Percentiles rank a stretch among this genome's conserved stretches.
phyloP scores from a whole-genome alignment of 2,113 vertebrate genomes.

The Menura novaehollandiae region DNA sequence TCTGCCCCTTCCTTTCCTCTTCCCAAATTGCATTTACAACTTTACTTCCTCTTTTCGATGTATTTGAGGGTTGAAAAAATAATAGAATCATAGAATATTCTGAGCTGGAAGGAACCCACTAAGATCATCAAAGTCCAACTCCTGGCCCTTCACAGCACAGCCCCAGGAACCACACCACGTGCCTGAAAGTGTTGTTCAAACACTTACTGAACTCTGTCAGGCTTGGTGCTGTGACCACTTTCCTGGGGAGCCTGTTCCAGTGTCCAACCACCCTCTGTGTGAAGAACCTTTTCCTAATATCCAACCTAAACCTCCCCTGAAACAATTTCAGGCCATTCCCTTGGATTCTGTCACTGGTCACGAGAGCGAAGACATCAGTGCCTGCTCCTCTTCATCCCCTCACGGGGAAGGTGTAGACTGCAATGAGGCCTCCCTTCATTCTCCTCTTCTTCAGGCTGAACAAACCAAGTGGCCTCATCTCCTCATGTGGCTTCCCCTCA shows the following conservation, averaged over 20 bases:
- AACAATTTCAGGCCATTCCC: background rate
- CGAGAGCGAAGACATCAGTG: background rate
- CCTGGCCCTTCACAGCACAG: background rate
- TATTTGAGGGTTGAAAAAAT: background rate
- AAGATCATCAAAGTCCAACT: background rate
- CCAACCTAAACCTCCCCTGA: background rate
- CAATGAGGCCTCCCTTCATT: background rate
- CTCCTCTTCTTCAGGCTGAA: background rate
- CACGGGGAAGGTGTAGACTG: background rate
- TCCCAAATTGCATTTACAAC: background rate
- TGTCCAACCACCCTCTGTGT: fast-evolving
- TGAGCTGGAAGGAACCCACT: background rate
- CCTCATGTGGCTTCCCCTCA: fast-evolving
- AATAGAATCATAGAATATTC: background rate
- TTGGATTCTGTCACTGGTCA: fast-evolving
- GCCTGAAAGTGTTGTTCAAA: background rate
- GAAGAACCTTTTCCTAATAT: background rate
- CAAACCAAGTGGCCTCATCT: background rate
- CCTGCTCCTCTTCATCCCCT: fast-evolving
- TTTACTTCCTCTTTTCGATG: background rate
- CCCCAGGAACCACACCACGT: background rate
- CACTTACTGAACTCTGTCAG: background rate
- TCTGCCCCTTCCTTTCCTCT: background rate
- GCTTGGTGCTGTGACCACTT: background rate
- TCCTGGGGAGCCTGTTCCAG: background rate